These are phyloP conservation scores for Electrophaes corylata DNA, from an alignment of 2,888 invertebrate species.

Conservation along the genomic window DNA sequence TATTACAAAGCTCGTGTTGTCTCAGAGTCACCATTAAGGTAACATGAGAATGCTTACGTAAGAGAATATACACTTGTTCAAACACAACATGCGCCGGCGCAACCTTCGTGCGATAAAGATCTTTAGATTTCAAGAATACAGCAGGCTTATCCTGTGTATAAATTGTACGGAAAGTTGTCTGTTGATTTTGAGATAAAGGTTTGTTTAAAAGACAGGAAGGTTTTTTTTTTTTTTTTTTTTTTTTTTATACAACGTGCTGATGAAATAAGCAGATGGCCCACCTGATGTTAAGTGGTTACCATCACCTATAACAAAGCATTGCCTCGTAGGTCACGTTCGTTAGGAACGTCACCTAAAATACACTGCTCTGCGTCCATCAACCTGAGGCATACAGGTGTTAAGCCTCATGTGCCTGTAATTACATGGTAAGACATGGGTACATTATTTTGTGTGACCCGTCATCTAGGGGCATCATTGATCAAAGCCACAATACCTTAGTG, in stretches of 20 bases:
- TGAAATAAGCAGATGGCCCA: no score
- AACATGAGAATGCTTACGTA: constrained; percentile 28
- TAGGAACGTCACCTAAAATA: no score
- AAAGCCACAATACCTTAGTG: background rate
- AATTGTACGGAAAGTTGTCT: constrained; percentile 13
- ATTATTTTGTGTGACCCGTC: no score
- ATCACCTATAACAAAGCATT: no score
- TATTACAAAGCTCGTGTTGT: background rate
- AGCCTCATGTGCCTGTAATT: no score
- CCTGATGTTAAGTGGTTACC: no score
- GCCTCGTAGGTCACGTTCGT: no score
- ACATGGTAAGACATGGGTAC: no score
- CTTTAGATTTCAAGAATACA: constrained; percentile 38
- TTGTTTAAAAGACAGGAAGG: background rate
- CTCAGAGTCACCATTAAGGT: constrained; percentile 7
- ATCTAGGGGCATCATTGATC: background rate
- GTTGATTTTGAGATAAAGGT: constrained; percentile 8
- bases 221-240: no score
- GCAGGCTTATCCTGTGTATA: constrained; percentile 26
- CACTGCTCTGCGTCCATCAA: no score
- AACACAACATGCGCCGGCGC: constrained; percentile 50
- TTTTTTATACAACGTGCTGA: no score
- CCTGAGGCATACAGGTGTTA: no score
- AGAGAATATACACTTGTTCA: constrained; percentile 54
- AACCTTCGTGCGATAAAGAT: constrained; percentile 47